phyloP scores from a whole-genome alignment of 1,140 invertebrate species.

The Dendroctonus valens region DNA sequence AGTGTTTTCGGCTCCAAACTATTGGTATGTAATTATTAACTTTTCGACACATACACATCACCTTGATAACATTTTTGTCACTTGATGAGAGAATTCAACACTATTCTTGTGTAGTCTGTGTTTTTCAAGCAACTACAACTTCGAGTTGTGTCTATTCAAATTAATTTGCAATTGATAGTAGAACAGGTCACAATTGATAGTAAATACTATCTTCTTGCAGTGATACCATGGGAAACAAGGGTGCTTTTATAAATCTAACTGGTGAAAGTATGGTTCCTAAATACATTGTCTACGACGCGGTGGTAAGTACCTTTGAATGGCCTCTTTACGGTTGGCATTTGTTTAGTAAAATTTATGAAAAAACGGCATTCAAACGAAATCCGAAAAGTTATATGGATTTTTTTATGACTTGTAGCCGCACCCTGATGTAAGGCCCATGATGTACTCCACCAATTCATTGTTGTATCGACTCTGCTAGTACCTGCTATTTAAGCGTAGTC shows the following conservation, averaged over 20 bases:
- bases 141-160: too few species aligned
- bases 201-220: slow-evolving; percentile 57
- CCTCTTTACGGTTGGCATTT: not conserved
- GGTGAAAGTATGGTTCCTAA: slow-evolving; percentile 89
- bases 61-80: too few species aligned
- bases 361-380: too few species aligned
- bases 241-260: slow-evolving; percentile 93
- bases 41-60: too few species aligned
- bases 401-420: slow-evolving; percentile 74
- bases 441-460: slow-evolving; percentile 77
- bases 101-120: too few species aligned
- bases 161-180: too few species aligned
- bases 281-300: slow-evolving; percentile 89
- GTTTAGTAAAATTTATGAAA: not conserved
- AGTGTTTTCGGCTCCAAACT: slow-evolving; percentile 98
- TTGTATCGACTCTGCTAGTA: slow-evolving; percentile 63
- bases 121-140: too few species aligned
- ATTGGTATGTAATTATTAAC: slow-evolving; percentile 74
- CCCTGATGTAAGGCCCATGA: slow-evolving; percentile 96
- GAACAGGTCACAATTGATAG: too few species aligned
- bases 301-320: slow-evolving; percentile 64
- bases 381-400: too few species aligned
- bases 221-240: slow-evolving; percentile 98
- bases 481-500: slow-evolving; percentile 41
- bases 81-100: too few species aligned